Evolutionary conservation across 1,140 invertebrate genomes (phyloP).

Genomic region (Pseudomyrmex cubaensis): DNA sequence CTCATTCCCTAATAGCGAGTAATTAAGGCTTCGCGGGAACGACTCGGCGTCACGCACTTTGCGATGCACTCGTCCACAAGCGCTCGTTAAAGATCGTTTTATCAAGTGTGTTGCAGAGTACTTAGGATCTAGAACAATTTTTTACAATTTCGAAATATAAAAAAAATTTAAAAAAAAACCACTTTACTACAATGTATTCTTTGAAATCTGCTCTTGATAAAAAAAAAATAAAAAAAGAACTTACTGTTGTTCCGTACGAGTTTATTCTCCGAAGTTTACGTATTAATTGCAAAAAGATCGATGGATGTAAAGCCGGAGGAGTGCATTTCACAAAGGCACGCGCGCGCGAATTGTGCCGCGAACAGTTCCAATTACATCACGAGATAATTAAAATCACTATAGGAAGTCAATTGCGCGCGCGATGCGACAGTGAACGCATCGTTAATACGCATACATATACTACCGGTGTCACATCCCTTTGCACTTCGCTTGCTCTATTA

Average conservation of each 20-base stretch:
- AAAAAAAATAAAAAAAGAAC: too few relatives aligned
- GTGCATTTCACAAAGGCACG: conserved; percentile 1
- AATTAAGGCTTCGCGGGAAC: conserved; percentile 40
- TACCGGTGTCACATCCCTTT: background rate
- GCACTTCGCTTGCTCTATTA: conserved; percentile 32
- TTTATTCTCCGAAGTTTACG: background rate
- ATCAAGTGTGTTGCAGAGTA: conserved; percentile 9
- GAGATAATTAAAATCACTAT: conserved; percentile 28
- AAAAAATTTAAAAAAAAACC: background rate
- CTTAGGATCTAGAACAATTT: background rate
- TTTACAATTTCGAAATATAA: background rate
- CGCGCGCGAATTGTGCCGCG: background rate
- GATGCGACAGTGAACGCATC: background rate
- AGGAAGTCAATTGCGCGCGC: background rate
- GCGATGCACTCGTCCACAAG: background rate
- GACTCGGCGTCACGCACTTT: conserved; percentile 48
- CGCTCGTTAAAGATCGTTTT: background rate
- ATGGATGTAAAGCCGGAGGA: background rate
- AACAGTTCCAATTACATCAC: conserved; percentile 36
- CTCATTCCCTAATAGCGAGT: conserved; percentile 49
- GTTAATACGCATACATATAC: conserved; percentile 9
- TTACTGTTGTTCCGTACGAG: too few relatives aligned
- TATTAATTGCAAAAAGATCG: too few relatives aligned
- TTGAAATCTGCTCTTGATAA: background rate
- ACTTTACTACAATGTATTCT: background rate